Evolutionary conservation across 2,888 invertebrate species (phyloP), one percentile per base, ranked within the genome.

Genomic region (Zygogramma bicolorata): DNA sequence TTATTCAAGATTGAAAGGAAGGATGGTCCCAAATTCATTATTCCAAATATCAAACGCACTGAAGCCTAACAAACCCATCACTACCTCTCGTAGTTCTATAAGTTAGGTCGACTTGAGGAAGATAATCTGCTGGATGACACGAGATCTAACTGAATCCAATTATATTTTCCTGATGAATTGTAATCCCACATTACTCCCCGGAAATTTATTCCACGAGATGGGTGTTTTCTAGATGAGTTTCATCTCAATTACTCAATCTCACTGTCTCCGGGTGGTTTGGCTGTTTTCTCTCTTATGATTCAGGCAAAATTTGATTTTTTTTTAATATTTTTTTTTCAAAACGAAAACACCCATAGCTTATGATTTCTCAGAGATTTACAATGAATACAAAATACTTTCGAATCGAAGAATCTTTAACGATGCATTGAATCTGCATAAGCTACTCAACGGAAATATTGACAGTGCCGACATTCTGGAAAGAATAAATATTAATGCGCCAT

Each of bases 151-250:
- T 13, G 8, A 27, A 53, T 53, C 27, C n/a, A 53, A 53, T 53
- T 53, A 53, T 53, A 53, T 53, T 53, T 53, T 27, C n/a, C n/a
- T 27, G 27, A 53, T 53, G 22, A 53, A 53, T 53, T 53, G n/a
- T 53, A 53, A 53, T 53, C 53, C 53, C 4, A 53, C 53, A 53
- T 53, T 22, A 4, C 53, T 53, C 53, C n/a, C 15, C n/a, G 15
- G 42, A 18, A 18, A 18, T 42, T 8, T 18, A 8, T 42, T n/a
- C 3, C 15, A 25, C 7, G n/a, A 53, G 53, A n/a, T 22, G 27
- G 53, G 27, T 53, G 27, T 53, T 25, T 53, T 13, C 53, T 53
- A 53, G 27, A 53, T n/a, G 53, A 6, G 27, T 53, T 53, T 7
- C 53, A 53, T 53, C 27, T 53, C 6, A 53, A 53, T 53, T n/a